A percentile compares a stretch with the other conserved stretches of the same genome.
These are phyloP conservation scores for Vespertilio murinus DNA, from an alignment of 2,797 vertebrate genomes.

Conservation along the genomic window DNA sequence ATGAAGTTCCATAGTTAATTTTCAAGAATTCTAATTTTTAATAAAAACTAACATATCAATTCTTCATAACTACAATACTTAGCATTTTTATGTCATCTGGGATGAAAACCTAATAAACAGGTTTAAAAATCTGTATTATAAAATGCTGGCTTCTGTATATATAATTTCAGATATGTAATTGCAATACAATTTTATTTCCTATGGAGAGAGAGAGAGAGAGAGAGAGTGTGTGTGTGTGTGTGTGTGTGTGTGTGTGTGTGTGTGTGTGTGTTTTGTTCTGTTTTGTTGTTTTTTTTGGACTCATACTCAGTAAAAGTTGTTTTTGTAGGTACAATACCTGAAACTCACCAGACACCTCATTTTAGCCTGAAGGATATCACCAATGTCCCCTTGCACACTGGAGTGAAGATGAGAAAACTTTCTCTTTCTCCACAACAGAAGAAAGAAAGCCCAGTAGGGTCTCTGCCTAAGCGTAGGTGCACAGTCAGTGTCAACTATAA, in stretches of 20 bases:
- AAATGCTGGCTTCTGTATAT: conserved; percentile 4
- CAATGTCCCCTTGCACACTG: conserved; percentile 87
- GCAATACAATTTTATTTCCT: neutral
- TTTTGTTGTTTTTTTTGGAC: neutral
- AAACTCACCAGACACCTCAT: conserved; percentile 69
- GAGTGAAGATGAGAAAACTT: conserved; percentile 76
- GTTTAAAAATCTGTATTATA: neutral
- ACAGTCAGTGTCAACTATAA: conserved; percentile 91
- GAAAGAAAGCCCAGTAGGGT: conserved; percentile 74
- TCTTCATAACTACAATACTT: neutral
- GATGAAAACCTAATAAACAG: neutral
- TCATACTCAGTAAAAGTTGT: conserved; percentile 21
- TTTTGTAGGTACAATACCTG: conserved; percentile 80
- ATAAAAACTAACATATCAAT: neutral
- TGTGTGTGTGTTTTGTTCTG: neutral
- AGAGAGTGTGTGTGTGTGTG: too few relatives aligned
- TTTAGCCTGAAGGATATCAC: conserved; percentile 92
- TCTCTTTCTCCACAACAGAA: conserved; percentile 70
- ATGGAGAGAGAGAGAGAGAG: neutral
- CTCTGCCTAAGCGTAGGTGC: conserved; percentile 87
- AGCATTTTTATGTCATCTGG: conserved; percentile 24
- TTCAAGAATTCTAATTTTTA: conserved; percentile 17
- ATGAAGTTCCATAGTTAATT: neutral
- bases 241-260: neutral
- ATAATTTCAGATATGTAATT: conserved; percentile 11